These are phyloP conservation scores for Drosophila bocki DNA, from an alignment of 1,140 invertebrate genomes.

Conservation along the genomic window DNA sequence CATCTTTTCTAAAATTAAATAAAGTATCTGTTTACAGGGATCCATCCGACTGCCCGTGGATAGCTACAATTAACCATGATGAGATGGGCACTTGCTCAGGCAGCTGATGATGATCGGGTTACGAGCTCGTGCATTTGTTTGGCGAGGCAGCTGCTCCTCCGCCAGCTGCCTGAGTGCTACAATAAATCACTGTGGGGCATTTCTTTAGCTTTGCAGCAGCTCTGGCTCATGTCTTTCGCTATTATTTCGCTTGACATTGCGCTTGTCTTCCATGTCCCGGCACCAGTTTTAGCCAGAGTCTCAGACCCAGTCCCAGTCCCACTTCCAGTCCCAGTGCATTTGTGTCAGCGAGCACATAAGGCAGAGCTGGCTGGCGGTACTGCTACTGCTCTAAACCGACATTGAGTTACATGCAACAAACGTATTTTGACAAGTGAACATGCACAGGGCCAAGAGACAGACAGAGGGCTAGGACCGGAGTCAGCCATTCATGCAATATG, in stretches of 20 bases:
- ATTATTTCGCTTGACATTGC: conserved; percentile 79
- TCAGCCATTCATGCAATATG: conserved; percentile 71
- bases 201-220: conserved; percentile 51
- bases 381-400: conserved; percentile 62
- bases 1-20: too few species aligned
- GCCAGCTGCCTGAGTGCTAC: conserved; percentile 62
- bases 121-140: conserved; percentile 40
- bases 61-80: conserved; percentile 14
- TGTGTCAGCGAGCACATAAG: conserved; percentile 74
- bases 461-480: conserved; percentile 31
- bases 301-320: conserved; percentile 23
- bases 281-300: conserved; percentile 34
- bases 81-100: conserved; percentile 16
- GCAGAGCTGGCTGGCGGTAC: conserved; percentile 60
- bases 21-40: too few species aligned
- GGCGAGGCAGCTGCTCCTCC: conserved; percentile 31
- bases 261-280: conserved; percentile 71
- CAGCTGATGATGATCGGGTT: conserved; percentile 42
- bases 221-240: conserved; percentile 67
- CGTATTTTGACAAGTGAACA: conserved; percentile 81
- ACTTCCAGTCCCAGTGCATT: conserved; percentile 67
- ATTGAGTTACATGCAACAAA: conserved; percentile 81
- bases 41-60: neutral
- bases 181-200: conserved; percentile 78
- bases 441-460: conserved; percentile 56